Conservation (phyloP, 2,113 vertebrate species). For the Apodemus sylvaticus region DNA sequence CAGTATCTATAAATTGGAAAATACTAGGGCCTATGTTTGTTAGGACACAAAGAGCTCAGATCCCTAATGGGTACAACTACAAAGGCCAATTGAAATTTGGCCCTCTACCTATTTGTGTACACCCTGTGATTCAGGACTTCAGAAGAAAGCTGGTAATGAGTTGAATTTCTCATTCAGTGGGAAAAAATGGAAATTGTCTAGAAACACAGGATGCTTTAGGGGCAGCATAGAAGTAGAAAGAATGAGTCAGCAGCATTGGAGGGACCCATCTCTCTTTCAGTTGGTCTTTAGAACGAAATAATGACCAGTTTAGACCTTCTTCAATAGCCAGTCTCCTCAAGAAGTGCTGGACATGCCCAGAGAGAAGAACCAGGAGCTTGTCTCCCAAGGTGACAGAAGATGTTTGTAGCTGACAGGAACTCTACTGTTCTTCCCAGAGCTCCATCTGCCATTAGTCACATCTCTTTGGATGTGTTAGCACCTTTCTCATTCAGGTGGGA, state of each 20-base stretch:
- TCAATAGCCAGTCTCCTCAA: not conserved
- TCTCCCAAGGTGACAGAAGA: not conserved
- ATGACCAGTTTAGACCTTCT: not conserved
- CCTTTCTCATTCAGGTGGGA: not conserved
- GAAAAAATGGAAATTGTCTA: not conserved
- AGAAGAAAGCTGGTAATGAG: conserved; percentile 10
- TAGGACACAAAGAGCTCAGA: conserved; percentile 34
- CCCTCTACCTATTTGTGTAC: not conserved
- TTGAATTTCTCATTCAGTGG: conserved; percentile 35
- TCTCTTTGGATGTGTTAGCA: not conserved
- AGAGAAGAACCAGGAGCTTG: not conserved
- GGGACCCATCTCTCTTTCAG: not conserved
- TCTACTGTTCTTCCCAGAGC: not conserved
- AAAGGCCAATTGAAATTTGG: not conserved
- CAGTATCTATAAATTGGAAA: conserved; percentile 18
- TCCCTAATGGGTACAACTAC: not conserved
- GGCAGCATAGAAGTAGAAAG: not conserved
- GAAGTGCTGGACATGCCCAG: not conserved
- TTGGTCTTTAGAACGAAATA: not conserved
- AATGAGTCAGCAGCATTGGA: not conserved
- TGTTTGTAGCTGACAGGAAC: not conserved
- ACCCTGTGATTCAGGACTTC: conserved; percentile 16
- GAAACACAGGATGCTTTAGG: not conserved
- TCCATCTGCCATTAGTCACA: no score
- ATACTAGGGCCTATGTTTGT: not conserved